Base-by-base conservation (phyloP, 2,113 vertebrate genomes). In the Rhinopomastus cyanomelas region DNA sequence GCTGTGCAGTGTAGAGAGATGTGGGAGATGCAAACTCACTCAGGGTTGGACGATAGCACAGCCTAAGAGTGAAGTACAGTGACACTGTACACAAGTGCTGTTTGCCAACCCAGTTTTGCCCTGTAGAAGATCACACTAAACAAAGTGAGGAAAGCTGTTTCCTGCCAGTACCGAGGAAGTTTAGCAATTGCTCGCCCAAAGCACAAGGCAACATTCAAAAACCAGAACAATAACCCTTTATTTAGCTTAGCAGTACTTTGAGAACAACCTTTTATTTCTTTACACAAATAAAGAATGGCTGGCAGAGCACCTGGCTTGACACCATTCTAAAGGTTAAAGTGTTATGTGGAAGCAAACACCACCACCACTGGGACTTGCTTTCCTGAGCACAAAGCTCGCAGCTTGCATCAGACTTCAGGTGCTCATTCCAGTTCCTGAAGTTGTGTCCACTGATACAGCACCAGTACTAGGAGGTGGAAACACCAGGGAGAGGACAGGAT, bases 61-160 rank as follows among this genome's bases (percentile, higher is more conserved):
- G 53, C 39, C 90, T 81, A 72, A 81, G 25, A 86, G 75, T 30
- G 11, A 88, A 78, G 42, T 10, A 48, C 32, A 62, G 53, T 29
- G 44, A 36, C 18, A 46, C 11, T 22, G 37, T 16, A 42, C 4
- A 57, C 6, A 68, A 73, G 12, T 7, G 36, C 12, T 82, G 52
- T 64, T 85, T 91, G 73, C 79, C 67, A 74, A 6, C 37, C 5
- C 20, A 37, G 26, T 87, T 92, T 80, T 82, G 48, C 36, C 77
- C 85, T 32, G 18, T 29, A 0, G 30, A 39, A 93, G 37, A 88
- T 51, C 81, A 84, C 34, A 44, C 37, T 69, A 34, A 59, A 91
- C 92, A 93, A 93, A 93, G 75, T 60, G 61, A 96, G 89, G 95
- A 96, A 95, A 96, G 72, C 79, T n/a, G 4, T 52, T 92, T 93